Evolutionary conservation across 2,888 invertebrate genomes (phyloP).

Genomic region (Clusia tigrina): DNA sequence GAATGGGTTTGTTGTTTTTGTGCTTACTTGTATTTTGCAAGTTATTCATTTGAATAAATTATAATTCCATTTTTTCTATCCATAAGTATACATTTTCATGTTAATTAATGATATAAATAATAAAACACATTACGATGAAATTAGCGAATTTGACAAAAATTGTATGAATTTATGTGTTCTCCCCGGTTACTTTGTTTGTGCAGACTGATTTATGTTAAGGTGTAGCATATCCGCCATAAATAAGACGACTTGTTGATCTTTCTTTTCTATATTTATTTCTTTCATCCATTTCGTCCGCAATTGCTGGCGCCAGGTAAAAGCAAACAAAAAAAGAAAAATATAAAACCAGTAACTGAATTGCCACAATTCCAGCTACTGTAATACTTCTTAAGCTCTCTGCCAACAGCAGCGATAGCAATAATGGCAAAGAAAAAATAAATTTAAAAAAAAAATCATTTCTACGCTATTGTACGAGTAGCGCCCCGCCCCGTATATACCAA

Average conservation of each 20-base stretch:
- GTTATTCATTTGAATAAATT: too few relatives aligned
- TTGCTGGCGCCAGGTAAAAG: constrained; percentile 27
- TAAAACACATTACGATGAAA: too few relatives aligned
- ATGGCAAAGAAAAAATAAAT: too few relatives aligned
- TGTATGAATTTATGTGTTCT: too few relatives aligned
- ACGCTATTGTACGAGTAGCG: too few relatives aligned
- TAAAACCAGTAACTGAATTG: constrained; percentile 33
- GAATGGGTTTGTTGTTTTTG: constrained; percentile 7
- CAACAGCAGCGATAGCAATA: constrained; percentile 22
- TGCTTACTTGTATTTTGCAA: not conserved
- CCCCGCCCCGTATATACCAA: too few relatives aligned
- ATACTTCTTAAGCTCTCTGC: constrained; percentile 31
- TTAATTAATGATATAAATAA: too few relatives aligned
- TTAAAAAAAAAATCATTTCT: too few relatives aligned
- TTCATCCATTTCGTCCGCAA: not conserved
- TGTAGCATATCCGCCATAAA: constrained; percentile 1
- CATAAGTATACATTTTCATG: too few relatives aligned
- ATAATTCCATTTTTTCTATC: too few relatives aligned
- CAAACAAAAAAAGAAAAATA: constrained; percentile 6
- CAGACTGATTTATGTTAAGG: not conserved
- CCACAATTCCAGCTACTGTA: constrained; percentile 27
- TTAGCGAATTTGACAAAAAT: too few relatives aligned
- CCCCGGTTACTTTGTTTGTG: too few relatives aligned
- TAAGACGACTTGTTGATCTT: not conserved
- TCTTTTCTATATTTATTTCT: not conserved